These are phyloP conservation scores for Rhodophaea formosa DNA, from an alignment of 2,888 invertebrate genomes.

Conservation along the genomic window DNA sequence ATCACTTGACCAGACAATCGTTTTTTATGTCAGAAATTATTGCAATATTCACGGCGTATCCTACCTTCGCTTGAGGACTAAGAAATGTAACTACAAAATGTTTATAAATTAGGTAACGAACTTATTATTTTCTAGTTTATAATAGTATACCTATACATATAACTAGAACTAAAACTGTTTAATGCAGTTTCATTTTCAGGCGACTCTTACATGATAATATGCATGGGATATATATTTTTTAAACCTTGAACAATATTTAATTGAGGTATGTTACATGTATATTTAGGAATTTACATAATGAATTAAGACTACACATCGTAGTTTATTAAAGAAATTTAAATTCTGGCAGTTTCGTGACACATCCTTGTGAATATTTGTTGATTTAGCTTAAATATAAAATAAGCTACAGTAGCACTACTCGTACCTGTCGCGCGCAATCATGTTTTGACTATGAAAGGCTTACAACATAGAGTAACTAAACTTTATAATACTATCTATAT, in stretches of 20 bases:
- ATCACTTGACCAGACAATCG: neutral
- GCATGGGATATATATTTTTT: neutral
- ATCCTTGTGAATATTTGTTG: neutral
- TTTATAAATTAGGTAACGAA: conserved; percentile 17
- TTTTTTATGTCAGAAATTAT: neutral
- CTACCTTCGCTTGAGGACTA: neutral
- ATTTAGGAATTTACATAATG: conserved; percentile 2
- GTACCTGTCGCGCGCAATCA: neutral
- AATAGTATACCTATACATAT: conserved; percentile 2
- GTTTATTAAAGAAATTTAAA: neutral
- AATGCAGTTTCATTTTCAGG: neutral
- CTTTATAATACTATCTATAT: conserved; percentile 60
- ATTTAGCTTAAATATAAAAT: neutral
- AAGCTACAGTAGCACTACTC: conserved; percentile 1
- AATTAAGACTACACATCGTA: conserved; percentile 5
- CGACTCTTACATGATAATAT: conserved; percentile 7
- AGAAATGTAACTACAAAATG: neutral
- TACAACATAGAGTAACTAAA: conserved; percentile 34
- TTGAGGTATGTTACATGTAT: neutral
- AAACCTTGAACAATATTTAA: neutral
- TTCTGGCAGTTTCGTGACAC: neutral
- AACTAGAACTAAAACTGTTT: conserved; percentile 2
- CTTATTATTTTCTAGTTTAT: conserved; percentile 1
- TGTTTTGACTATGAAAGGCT: conserved; percentile 28
- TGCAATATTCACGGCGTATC: neutral